A percentile compares a stretch with the other conserved stretches of the same genome.
phyloP scores from a whole-genome alignment of 2,888 invertebrate genomes.

The Ferdinandea cuprea region DNA sequence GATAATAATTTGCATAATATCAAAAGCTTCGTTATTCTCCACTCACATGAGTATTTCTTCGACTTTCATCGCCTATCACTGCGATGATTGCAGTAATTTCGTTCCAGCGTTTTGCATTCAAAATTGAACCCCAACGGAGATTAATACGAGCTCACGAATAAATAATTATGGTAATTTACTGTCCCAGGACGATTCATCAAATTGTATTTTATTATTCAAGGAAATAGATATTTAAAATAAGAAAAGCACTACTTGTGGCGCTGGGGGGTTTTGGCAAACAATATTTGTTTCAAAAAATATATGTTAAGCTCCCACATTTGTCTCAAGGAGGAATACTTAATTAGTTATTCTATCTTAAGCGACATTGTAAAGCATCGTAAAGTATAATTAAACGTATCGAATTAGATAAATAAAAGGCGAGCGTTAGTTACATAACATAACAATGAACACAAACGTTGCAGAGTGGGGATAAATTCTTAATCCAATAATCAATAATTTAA shows the following conservation, averaged over 20 bases:
- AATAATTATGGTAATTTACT: not conserved
- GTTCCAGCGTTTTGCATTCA: not conserved
- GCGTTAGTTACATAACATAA: no score
- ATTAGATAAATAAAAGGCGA: no score
- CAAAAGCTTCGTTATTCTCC: not conserved
- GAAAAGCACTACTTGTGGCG: not conserved
- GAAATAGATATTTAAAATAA: not conserved
- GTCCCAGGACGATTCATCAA: not conserved
- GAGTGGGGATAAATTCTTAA: no score
- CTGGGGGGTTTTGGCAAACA: no score
- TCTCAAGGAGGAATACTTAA: no score
- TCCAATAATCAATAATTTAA: no score
- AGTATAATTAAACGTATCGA: no score
- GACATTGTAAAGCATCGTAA: no score
- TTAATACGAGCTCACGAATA: not conserved
- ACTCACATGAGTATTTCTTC: not conserved
- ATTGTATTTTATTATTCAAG: not conserved
- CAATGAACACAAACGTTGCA: no score
- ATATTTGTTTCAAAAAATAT: no score
- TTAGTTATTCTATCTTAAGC: no score
- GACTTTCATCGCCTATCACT: not conserved
- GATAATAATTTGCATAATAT: not conserved
- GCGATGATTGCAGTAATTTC: not conserved
- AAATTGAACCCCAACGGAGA: not conserved
- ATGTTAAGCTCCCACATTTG: no score